phyloP scores from a whole-genome alignment of 2,113 vertebrate genomes.

The Odontophorus gujanensis region DNA sequence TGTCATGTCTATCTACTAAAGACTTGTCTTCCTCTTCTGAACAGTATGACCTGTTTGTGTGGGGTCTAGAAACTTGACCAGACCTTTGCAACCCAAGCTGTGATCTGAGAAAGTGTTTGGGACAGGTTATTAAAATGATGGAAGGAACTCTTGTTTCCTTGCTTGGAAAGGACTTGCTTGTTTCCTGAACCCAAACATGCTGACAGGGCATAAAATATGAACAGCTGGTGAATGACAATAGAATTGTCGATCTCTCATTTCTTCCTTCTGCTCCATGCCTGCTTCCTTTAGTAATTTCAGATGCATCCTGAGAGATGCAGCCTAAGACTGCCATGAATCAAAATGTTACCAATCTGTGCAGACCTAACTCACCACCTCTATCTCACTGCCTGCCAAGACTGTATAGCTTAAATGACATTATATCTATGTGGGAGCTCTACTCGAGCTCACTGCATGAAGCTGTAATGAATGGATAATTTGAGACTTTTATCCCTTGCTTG shows the following conservation, averaged over 20 bases:
- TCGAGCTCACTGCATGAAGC: background rate
- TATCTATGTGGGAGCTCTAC: background rate
- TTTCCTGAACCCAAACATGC: background rate
- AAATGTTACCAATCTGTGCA: background rate
- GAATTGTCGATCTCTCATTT: background rate
- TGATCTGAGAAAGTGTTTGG: background rate
- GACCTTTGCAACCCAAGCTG: background rate
- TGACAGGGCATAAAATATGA: background rate
- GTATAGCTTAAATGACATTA: accelerated
- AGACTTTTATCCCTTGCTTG: background rate
- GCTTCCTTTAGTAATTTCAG: background rate
- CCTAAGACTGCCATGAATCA: background rate
- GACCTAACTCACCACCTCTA: background rate
- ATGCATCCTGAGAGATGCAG: background rate
- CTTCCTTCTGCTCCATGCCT: background rate
- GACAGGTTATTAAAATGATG: background rate
- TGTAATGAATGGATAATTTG: background rate
- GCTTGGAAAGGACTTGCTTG: background rate
- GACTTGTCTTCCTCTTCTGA: background rate
- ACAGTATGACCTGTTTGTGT: accelerated
- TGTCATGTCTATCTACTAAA: accelerated
- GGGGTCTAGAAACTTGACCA: background rate
- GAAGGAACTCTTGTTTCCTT: background rate
- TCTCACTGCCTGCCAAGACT: background rate
- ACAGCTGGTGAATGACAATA: background rate